phyloP scores from a whole-genome alignment of 2,888 invertebrate species.

The Clitarchus hookeri region DNA sequence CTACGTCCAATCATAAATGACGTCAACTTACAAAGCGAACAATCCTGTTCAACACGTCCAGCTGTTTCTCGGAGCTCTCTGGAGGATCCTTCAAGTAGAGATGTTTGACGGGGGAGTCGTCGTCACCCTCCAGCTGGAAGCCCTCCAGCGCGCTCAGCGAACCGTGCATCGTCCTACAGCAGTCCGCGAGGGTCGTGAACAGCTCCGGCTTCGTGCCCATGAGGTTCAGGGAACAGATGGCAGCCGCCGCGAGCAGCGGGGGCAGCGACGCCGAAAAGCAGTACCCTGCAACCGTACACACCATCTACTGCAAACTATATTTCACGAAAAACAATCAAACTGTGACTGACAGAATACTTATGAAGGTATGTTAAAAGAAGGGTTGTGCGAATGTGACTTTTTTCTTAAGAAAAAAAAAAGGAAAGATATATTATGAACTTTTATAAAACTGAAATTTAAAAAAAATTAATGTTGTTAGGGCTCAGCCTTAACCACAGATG shows the following conservation, averaged over 20 bases:
- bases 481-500: too few species aligned
- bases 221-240: conserved; percentile 76
- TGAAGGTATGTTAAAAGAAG: too few species aligned
- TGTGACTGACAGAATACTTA: too few species aligned
- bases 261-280: conserved; percentile 97
- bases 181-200: conserved; percentile 64
- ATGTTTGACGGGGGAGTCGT: conserved; percentile 75
- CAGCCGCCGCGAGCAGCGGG: conserved; percentile 88
- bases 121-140: conserved; percentile 62
- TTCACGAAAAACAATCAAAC: too few species aligned
- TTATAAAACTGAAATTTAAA: too few species aligned
- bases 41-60: conserved; percentile 63
- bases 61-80: conserved; percentile 54
- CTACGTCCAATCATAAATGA: conserved; percentile 16
- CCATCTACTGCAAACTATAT: background rate
- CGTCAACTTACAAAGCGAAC: conserved; percentile 57
- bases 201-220: conserved; percentile 70
- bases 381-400: too few species aligned
- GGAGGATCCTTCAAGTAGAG: conserved; percentile 61
- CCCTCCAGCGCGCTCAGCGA: conserved; percentile 55
- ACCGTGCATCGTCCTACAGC: conserved; percentile 64
- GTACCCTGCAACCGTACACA: conserved; percentile 64
- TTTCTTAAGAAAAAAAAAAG: too few species aligned
- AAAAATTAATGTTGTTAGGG: too few species aligned
- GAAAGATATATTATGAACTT: too few species aligned